Conservation (phyloP, 2,113 vertebrate genomes). For the Brevimyrus niger region DNA sequence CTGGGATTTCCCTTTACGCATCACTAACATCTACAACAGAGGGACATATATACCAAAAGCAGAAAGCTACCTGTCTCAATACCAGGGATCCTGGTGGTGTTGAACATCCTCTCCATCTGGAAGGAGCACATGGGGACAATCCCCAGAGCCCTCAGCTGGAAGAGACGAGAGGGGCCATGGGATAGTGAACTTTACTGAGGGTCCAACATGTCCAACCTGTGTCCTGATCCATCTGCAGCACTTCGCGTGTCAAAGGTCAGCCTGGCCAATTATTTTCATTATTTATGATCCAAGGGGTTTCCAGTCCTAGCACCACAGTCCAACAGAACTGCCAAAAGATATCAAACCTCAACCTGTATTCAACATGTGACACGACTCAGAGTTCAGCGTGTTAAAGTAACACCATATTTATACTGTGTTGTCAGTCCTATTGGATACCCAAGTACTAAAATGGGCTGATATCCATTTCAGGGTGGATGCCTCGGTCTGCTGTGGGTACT, state of each 20-base stretch:
- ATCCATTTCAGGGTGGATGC: background rate
- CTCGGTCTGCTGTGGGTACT: background rate
- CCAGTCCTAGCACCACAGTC: background rate
- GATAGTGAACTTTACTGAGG: background rate
- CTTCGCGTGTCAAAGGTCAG: background rate
- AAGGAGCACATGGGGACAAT: constrained; percentile 86
- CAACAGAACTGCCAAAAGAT: background rate
- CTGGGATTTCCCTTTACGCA: background rate
- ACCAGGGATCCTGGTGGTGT: constrained; percentile 85
- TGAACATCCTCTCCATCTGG: constrained; percentile 92
- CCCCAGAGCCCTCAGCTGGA: constrained; percentile 75
- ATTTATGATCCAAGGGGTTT: background rate
- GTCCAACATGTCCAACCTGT: background rate
- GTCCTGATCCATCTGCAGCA: background rate
- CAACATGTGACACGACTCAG: background rate
- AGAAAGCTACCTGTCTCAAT: constrained; percentile 68
- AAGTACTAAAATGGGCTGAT: background rate
- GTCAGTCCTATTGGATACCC: background rate
- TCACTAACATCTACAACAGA: background rate
- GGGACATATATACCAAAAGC: background rate
- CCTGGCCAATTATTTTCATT: background rate
- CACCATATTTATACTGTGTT: background rate
- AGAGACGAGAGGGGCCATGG: background rate
- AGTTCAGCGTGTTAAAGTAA: background rate
- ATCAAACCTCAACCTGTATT: background rate